These are phyloP conservation scores for Lagodon rhomboides DNA, from an alignment of 2,797 vertebrate genomes.

Conservation along the genomic window DNA sequence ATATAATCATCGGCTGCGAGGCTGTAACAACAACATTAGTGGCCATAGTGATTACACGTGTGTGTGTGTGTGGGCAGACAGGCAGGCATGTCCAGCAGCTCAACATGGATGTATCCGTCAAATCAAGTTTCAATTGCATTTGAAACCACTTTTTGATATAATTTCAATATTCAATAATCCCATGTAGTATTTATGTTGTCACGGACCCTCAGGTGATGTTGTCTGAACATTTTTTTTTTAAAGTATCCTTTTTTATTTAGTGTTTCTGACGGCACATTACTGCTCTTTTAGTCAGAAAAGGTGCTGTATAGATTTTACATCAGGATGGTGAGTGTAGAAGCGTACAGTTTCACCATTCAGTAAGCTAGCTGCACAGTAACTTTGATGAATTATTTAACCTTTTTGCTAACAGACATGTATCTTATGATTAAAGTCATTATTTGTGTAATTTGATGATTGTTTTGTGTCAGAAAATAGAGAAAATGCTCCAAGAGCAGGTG, in stretches of 20 bases:
- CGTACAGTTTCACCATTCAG: not conserved
- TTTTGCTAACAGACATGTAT: not conserved
- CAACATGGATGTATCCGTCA: slow-evolving; percentile 9
- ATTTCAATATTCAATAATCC: not conserved
- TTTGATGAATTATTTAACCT: slow-evolving; percentile 28
- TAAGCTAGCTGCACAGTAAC: not conserved
- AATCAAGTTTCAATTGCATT: not conserved
- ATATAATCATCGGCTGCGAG: slow-evolving; percentile 23
- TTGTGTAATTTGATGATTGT: not conserved
- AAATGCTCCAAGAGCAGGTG: not conserved
- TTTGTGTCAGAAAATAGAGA: not conserved
- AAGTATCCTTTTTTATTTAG: not conserved
- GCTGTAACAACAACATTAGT: not conserved
- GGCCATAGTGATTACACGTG: slow-evolving; percentile 26
- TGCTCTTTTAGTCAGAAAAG: not conserved
- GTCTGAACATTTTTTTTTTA: not conserved
- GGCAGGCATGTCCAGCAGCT: slow-evolving; percentile 1
- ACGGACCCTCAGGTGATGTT: not conserved
- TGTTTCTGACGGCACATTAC: no score
- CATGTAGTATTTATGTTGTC: not conserved
- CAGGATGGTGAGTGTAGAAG: not conserved
- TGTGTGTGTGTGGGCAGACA: not conserved
- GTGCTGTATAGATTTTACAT: not conserved
- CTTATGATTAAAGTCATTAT: not conserved
- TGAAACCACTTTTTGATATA: not conserved